phyloP scores from a whole-genome alignment of 2,797 vertebrate genomes.

The Carcharodon carcharias region DNA sequence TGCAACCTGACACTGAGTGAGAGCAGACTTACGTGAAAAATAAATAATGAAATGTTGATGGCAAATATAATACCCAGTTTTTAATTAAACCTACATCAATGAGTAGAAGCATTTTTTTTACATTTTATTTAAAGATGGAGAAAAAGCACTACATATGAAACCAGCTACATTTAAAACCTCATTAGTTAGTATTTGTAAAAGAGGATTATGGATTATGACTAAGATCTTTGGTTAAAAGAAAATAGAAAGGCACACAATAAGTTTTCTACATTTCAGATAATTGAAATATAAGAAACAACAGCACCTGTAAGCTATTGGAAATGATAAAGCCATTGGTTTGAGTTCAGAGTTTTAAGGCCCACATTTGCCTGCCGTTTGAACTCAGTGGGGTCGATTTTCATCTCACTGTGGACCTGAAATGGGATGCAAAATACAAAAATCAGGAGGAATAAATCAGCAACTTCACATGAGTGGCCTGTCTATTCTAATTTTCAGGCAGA shows the following conservation, averaged over 20 bases:
- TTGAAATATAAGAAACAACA: neutral
- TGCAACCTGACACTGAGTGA: neutral
- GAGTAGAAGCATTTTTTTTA: neutral
- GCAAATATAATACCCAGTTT: neutral
- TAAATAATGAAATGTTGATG: slow-evolving; percentile 25
- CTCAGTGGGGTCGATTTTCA: neutral
- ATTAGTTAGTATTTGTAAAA: neutral
- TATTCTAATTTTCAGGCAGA: neutral
- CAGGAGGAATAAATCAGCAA: neutral
- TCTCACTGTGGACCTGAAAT: neutral
- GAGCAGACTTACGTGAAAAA: neutral
- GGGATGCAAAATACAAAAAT: neutral
- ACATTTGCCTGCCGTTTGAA: neutral
- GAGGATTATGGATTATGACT: neutral
- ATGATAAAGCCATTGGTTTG: neutral
- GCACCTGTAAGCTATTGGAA: neutral
- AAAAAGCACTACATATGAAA: neutral
- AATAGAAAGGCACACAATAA: neutral
- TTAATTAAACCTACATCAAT: neutral
- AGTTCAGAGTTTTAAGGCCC: neutral
- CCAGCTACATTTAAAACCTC: neutral
- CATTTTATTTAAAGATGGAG: neutral
- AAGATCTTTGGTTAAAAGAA: neutral
- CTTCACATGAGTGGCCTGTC: neutral
- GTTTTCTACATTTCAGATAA: neutral